phyloP scores from a whole-genome alignment of 1,140 invertebrate genomes.

The Magallana ariakensis region DNA sequence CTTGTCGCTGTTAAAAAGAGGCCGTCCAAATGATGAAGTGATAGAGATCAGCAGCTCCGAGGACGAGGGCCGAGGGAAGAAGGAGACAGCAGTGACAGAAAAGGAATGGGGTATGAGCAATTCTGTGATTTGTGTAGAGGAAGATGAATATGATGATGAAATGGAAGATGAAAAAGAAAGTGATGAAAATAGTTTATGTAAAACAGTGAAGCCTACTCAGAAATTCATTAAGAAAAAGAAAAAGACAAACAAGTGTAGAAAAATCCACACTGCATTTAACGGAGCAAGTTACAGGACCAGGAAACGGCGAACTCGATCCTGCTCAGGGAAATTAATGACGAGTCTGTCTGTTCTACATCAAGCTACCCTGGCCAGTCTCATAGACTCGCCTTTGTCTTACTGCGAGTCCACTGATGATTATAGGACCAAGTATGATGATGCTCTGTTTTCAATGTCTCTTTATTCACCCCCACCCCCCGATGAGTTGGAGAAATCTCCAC shows the following conservation, averaged over 20 bases:
- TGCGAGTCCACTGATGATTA: constrained; percentile 66
- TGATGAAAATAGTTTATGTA: neutral
- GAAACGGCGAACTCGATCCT: neutral
- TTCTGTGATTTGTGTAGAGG: constrained; percentile 3
- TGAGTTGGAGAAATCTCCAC: constrained; percentile 67
- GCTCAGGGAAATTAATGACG: constrained; percentile 59
- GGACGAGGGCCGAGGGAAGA: neutral
- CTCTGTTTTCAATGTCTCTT: constrained; percentile 71
- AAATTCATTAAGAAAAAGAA: constrained; percentile 42
- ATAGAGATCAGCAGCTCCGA: constrained; percentile 36
- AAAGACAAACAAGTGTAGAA: constrained; percentile 45
- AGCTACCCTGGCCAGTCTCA: constrained; percentile 74
- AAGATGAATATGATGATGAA: constrained; percentile 36
- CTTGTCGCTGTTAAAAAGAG: constrained; percentile 24
- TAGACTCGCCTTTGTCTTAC: constrained; percentile 55
- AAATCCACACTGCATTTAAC: constrained; percentile 65
- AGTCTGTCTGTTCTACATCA: constrained; percentile 74
- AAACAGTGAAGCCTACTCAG: neutral
- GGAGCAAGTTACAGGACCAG: constrained; percentile 29
- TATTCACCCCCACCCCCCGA: constrained; percentile 72
- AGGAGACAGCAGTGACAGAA: neutral
- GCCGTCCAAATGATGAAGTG: neutral
- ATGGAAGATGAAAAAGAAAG: constrained; percentile 18
- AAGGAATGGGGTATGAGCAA: neutral
- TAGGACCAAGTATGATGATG: constrained; percentile 66